Conservation (phyloP, 2,113 vertebrate genomes). For the Phalacrocorax carbo region DNA sequence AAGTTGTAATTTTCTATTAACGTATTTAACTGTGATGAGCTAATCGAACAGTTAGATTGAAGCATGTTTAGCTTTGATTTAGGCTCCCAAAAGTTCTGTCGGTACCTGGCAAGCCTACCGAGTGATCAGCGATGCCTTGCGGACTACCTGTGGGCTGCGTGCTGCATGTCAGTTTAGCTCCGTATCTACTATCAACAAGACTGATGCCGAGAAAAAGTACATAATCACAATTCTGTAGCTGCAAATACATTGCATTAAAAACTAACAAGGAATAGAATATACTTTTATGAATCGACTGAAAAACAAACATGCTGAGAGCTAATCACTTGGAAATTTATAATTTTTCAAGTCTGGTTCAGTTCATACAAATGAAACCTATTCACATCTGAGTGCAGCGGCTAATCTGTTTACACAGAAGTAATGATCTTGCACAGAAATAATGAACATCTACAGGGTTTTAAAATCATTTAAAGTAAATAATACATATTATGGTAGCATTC, state of each 20-base stretch:
- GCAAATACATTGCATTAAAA: not conserved
- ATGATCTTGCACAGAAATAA: not conserved
- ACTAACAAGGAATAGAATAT: not conserved
- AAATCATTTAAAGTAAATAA: not conserved
- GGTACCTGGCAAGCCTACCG: not conserved
- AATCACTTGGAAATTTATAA: not conserved
- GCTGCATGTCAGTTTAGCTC: not conserved
- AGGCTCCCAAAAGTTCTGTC: not conserved
- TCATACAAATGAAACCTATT: not conserved
- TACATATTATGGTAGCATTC: not conserved
- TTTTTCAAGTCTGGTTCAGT: not conserved
- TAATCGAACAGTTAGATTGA: not conserved
- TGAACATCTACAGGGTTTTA: not conserved
- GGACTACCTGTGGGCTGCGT: not conserved
- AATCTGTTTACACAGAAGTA: accelerated
- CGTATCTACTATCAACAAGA: accelerated
- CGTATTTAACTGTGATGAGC: not conserved
- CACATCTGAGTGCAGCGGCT: not conserved
- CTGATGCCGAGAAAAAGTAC: not conserved
- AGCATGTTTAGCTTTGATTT: not conserved
- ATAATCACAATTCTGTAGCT: not conserved
- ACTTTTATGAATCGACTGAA: not conserved
- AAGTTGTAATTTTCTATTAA: not conserved
- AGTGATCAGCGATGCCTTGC: not conserved
- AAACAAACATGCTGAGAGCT: not conserved